phyloP scores from a whole-genome alignment of 2,888 invertebrate species.

The Uropetala carovei region DNA sequence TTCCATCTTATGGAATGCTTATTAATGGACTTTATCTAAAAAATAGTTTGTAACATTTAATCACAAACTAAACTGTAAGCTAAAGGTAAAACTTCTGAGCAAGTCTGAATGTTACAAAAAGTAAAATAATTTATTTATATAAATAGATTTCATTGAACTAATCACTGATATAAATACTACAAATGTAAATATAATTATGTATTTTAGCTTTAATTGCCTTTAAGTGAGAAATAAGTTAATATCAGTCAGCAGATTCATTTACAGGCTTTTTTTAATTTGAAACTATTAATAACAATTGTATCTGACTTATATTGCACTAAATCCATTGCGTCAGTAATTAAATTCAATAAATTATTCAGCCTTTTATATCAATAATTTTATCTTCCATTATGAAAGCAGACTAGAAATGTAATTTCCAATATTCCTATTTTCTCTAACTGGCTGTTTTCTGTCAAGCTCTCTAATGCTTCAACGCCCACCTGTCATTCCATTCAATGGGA shows the following conservation, averaged over 20 bases:
- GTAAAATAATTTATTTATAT: slow-evolving; percentile 59
- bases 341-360: slow-evolving; percentile 53
- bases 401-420: slow-evolving; percentile 63
- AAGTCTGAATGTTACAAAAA: slow-evolving; percentile 58
- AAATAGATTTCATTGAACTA: slow-evolving; percentile 53
- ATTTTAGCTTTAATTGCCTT: slow-evolving; percentile 44
- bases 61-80: slow-evolving; percentile 54
- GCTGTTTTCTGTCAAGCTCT: slow-evolving; percentile 53
- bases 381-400: slow-evolving; percentile 63
- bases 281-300: slow-evolving; percentile 58
- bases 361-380: slow-evolving; percentile 59
- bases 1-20: slow-evolving; percentile 58
- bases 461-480: slow-evolving; percentile 58
- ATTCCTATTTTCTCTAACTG: slow-evolving; percentile 61
- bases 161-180: slow-evolving; percentile 56
- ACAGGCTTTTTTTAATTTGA: slow-evolving; percentile 56
- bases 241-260: slow-evolving; percentile 57
- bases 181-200: slow-evolving; percentile 55
- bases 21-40: slow-evolving; percentile 62
- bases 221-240: slow-evolving; percentile 59
- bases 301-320: slow-evolving; percentile 59
- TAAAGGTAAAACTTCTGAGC: slow-evolving; percentile 60
- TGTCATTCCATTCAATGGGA: slow-evolving; percentile 53
- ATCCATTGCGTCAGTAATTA: slow-evolving; percentile 64
- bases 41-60: slow-evolving; percentile 57